Evolutionary conservation across 2,888 invertebrate species (phyloP), one percentile per base, ranked within the genome.

Genomic region (Eupelmus urozonus): DNA sequence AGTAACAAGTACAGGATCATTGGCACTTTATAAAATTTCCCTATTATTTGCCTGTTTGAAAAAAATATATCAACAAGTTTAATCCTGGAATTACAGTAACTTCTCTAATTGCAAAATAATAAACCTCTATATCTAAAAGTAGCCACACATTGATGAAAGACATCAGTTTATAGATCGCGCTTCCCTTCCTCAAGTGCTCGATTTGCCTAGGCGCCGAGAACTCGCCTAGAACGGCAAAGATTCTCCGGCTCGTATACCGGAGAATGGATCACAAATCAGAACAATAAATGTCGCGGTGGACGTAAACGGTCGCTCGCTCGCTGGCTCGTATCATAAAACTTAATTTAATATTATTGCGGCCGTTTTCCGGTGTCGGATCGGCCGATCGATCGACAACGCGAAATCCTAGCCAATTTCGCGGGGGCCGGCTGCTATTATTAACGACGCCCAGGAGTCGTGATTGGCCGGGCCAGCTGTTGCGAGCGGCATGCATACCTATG

Each of bases 371-470:
- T 60, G 59, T 78, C 49, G 40, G 40, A 59, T 73, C 67, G 40
- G 18, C 25, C 25, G 29, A 1, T 13, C 69, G 76, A 71, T 79
- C 71, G 73, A 75, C 70, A 62, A n/a, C 69, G 63, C 72, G 27
- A 51, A 5, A 2, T 23, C 29, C 29, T n/a, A 40, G 74, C 20
- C 55, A 20, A 23, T 53, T 42, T 13, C 27, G 20, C 69, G 20
- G 20, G 4, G 20, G 25, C 25, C 18, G 20, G 5, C 23, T 9
- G 18, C 82, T 80, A 85, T 86, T 85, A 86, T 86, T 85, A 86
- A 87, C 83, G 85, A 84, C 81, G 82, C 80, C 76, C 81, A 67
- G 71, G 80, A 57, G 57, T 65, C 34, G 82, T 84, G 85, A 86
- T 87, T 86, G 85, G 83, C 84, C 82, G 83, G 82, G 82, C 81